Conservation (phyloP, 2,113 vertebrate species). For the Raja brachyura region DNA sequence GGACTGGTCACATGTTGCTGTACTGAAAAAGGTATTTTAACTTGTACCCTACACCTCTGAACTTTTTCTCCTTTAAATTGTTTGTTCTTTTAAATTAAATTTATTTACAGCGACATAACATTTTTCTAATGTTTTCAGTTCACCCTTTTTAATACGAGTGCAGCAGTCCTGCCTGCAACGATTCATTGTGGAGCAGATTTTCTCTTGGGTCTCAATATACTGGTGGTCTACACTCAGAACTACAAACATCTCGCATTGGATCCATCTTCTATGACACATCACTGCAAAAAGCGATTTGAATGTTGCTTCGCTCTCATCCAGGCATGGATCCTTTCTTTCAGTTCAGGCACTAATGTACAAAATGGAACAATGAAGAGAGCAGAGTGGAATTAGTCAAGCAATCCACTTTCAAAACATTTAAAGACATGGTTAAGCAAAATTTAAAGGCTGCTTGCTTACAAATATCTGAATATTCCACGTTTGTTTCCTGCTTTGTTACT, state of each 20-base stretch:
- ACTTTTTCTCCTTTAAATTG: constrained; percentile 20
- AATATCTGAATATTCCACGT: background rate
- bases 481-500: background rate
- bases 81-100: constrained; percentile 36
- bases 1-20: constrained; percentile 16
- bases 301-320: constrained; percentile 97
- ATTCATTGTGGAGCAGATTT: constrained; percentile 15
- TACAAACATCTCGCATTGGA: constrained; percentile 12
- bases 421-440: background rate
- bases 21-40: constrained; percentile 31
- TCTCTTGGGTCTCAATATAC: constrained; percentile 14
- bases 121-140: constrained; percentile 29
- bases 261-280: background rate
- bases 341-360: constrained; percentile 72
- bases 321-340: constrained; percentile 88
- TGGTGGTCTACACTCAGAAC: constrained; percentile 27
- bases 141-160: constrained; percentile 31
- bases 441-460: background rate
- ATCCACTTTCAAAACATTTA: background rate
- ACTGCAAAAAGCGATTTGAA: constrained; percentile 49
- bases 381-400: background rate
- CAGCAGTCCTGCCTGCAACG: constrained; percentile 7
- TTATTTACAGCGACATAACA: constrained; percentile 34
- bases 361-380: background rate
- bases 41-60: constrained; percentile 34